Percentiles rank a stretch among this genome's conserved stretches.
Conservation (phyloP, 37 sponge, comb jelly and placozoan genomes). For the Chondrosia reniformis region DNA sequence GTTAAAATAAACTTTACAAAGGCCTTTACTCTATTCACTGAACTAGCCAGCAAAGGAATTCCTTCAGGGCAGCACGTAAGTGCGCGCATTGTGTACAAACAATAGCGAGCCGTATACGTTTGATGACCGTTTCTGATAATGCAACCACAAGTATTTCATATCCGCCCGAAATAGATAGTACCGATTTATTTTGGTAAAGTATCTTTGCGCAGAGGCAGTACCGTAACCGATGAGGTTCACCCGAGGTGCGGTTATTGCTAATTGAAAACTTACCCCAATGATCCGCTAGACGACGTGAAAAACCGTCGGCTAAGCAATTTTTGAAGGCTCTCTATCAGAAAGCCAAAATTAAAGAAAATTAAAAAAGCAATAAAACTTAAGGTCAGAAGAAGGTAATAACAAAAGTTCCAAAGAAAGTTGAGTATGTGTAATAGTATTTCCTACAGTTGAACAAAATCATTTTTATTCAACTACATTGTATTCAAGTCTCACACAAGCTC, state of each 20-base stretch:
- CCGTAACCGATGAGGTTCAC: conserved; percentile 77
- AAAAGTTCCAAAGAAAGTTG: no score
- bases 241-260: conserved; percentile 89
- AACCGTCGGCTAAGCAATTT: conserved; percentile 94
- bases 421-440: no score
- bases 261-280: conserved; percentile 83
- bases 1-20: conserved; percentile 62
- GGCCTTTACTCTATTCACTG: conserved; percentile 74
- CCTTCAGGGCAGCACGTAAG: conserved; percentile 83
- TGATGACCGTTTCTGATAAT: conserved; percentile 9
- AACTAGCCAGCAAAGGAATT: conserved; percentile 54
- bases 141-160: conserved; percentile 10
- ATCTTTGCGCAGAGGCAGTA: conserved; percentile 86
- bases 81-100: neutral
- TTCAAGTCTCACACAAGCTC: no score
- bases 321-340: conserved; percentile 65
- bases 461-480: no score
- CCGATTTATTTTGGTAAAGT: neutral
- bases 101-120: neutral
- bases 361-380: neutral
- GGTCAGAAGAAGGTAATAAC: neutral
- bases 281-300: conserved; percentile 81
- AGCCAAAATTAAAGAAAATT: neutral
- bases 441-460: no score
- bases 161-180: neutral